Evolutionary conservation across 2,797 vertebrate species (phyloP).

Genomic region (Notolepis coatsorum): DNA sequence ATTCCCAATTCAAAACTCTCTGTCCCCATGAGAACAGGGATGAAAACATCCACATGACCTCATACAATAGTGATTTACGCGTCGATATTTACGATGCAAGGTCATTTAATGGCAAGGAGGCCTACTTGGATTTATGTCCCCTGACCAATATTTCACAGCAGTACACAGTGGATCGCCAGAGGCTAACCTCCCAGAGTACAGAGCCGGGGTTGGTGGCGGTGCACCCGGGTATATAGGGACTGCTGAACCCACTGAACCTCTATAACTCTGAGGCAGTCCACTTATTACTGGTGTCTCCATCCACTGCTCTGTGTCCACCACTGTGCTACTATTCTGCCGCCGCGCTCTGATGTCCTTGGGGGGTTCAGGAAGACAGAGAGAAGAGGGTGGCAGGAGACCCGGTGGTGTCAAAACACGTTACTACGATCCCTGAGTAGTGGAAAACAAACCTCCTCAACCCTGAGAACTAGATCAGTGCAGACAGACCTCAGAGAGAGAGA

Average conservation of each 20-base stretch:
- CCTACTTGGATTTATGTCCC: constrained; percentile 23
- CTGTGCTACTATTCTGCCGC: constrained; percentile 22
- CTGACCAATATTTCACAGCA: constrained; percentile 27
- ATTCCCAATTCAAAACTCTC: background rate
- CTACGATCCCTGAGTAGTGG: constrained; percentile 36
- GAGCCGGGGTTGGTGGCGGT: constrained; percentile 25
- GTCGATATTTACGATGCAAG: constrained; percentile 3
- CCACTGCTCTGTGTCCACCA: constrained; percentile 8
- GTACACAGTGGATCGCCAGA: constrained; percentile 31
- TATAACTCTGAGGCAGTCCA: constrained; percentile 22
- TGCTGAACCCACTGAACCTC: constrained; percentile 59
- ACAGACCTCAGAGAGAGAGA: constrained; percentile 64
- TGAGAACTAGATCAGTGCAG: constrained; percentile 44
- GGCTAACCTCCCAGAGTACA: constrained; percentile 22
- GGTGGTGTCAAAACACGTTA: constrained; percentile 65
- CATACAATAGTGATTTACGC: constrained; percentile 11
- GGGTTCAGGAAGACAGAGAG: constrained; percentile 22
- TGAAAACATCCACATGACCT: constrained; percentile 1
- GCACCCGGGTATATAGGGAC: constrained; percentile 9
- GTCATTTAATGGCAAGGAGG: constrained; percentile 1
- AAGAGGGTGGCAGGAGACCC: constrained; percentile 60
- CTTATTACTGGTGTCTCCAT: constrained; percentile 21
- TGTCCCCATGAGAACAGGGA: constrained; percentile 7
- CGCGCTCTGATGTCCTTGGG: constrained; percentile 29
- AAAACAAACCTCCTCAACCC: constrained; percentile 39